Conservation (phyloP, 2,113 vertebrate species). For the Martes martes region DNA sequence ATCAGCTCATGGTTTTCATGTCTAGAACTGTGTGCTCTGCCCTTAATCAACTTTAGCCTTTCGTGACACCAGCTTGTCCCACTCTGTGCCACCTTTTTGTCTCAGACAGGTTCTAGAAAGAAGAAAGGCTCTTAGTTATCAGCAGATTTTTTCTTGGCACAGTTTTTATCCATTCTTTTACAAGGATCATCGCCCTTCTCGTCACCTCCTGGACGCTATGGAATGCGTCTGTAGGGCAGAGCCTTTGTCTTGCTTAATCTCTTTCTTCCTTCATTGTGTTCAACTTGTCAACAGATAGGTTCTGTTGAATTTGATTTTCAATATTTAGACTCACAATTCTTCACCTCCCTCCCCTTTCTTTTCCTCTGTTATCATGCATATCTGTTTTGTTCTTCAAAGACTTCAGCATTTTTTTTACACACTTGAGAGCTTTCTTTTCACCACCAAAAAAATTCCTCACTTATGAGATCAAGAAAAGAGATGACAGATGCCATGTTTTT, state of each 20-base stretch:
- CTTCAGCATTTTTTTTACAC: neutral
- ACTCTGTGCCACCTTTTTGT: neutral
- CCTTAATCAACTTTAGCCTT: neutral
- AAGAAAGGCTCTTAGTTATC: neutral
- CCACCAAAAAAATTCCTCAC: neutral
- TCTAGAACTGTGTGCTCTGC: neutral
- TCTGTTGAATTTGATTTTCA: neutral
- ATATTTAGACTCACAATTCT: neutral
- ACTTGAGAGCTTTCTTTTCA: neutral
- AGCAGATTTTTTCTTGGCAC: slow-evolving; percentile 4
- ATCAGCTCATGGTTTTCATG: neutral
- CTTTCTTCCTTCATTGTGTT: neutral
- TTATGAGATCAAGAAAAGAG: neutral
- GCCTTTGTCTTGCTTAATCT: neutral
- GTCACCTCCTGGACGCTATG: neutral
- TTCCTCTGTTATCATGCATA: neutral
- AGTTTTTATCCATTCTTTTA: slow-evolving; percentile 9
- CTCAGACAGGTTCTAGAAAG: neutral
- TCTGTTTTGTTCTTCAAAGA: neutral
- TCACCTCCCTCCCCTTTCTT: neutral
- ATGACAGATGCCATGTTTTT: neutral
- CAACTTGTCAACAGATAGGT: neutral
- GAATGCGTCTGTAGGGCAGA: neutral
- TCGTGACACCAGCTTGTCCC: neutral
- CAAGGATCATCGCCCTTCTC: neutral